Percentiles rank a stretch among this genome's conserved stretches.
These are phyloP conservation scores for Apostichopus leukothele DNA, from an alignment of 53 echinoderm and acorn worm genomes.

Conservation along the genomic window DNA sequence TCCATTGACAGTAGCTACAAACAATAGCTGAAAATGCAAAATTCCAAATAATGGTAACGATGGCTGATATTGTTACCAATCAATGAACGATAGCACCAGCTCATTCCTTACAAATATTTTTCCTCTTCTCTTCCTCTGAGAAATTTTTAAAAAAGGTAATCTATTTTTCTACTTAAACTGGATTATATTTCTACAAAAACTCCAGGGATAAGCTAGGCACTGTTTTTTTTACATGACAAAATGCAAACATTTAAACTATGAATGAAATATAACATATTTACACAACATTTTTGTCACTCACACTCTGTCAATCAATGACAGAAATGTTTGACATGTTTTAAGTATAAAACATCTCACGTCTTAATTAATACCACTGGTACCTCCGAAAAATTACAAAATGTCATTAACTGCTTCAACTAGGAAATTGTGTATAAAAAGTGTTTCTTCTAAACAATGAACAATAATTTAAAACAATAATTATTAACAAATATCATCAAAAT, in stretches of 20 bases:
- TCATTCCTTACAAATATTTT: neutral
- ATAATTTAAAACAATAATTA: neutral
- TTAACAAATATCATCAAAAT: neutral
- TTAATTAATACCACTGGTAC: too few species aligned
- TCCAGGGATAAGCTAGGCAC: neutral
- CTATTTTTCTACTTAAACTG: neutral
- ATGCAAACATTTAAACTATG: neutral
- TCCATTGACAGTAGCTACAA: too few species aligned
- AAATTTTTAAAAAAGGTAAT: neutral
- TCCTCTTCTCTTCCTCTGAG: neutral
- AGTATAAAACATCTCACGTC: neutral
- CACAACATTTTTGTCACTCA: neutral
- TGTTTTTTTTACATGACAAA: neutral
- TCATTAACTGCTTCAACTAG: neutral
- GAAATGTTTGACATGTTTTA: neutral
- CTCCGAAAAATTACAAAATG: too few species aligned
- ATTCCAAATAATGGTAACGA: too few species aligned
- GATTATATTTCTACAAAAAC: neutral
- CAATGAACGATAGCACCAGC: too few species aligned
- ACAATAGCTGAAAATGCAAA: too few species aligned
- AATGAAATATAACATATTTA: neutral
- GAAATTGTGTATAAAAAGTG: neutral
- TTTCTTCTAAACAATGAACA: neutral
- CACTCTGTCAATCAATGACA: neutral
- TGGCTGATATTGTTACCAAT: too few species aligned